phyloP scores from a whole-genome alignment of 2,113 vertebrate genomes.

The Antennarius striatus region DNA sequence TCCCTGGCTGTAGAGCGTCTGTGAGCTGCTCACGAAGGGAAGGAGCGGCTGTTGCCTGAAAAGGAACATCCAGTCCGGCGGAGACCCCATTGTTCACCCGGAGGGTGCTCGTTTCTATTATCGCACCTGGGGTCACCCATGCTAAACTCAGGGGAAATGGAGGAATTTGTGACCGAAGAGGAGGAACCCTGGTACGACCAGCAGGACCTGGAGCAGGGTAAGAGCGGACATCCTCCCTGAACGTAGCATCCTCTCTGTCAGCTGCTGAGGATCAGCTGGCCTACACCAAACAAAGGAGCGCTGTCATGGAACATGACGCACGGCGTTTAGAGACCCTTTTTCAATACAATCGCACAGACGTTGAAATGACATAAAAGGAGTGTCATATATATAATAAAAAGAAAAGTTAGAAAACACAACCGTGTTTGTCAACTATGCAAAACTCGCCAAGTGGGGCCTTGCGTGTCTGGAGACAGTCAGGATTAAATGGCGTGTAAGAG shows the following conservation, averaged over 20 bases:
- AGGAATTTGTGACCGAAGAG: constrained; percentile 92
- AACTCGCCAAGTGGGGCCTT: constrained; percentile 44
- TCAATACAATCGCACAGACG: neutral
- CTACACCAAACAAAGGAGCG: constrained; percentile 50
- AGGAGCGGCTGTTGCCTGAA: constrained; percentile 19
- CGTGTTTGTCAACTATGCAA: constrained; percentile 39
- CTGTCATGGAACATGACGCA: constrained; percentile 5
- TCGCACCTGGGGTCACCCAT: constrained; percentile 46
- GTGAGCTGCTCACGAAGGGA: constrained; percentile 5
- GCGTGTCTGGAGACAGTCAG: neutral
- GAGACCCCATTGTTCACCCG: constrained; percentile 43
- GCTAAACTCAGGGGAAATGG: constrained; percentile 87
- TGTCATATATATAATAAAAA: too few relatives aligned
- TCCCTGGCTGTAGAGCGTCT: neutral
- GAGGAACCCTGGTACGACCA: constrained; percentile 98
- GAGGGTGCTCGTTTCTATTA: constrained; percentile 1
- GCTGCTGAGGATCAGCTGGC: constrained; percentile 30
- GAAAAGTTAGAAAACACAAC: neutral
- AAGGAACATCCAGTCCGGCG: constrained; percentile 13
- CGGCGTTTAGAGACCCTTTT: neutral
- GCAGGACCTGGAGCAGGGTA: constrained; percentile 97
- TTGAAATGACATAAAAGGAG: too few relatives aligned
- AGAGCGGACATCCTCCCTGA: constrained; percentile 45
- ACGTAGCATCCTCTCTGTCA: constrained; percentile 47
- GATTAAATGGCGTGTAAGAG: too few relatives aligned